Evolutionary conservation across 2,113 vertebrate species (phyloP).

Genomic region (human): DNA sequence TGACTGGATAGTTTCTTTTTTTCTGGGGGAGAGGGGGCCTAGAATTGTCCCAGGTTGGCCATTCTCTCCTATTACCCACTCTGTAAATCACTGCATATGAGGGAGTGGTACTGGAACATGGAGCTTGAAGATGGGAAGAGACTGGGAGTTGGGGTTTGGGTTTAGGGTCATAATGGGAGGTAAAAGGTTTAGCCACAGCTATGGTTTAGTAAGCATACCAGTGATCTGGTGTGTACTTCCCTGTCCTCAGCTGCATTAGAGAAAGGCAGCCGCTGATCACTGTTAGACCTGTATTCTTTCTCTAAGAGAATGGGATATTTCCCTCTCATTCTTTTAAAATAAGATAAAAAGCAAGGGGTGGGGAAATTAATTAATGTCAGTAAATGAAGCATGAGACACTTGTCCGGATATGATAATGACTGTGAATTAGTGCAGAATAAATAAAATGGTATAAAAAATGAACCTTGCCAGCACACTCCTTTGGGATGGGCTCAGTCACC

Average conservation of each 20-base stretch:
- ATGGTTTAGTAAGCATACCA: background rate
- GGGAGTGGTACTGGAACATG: background rate
- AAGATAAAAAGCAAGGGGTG: conserved; percentile 72
- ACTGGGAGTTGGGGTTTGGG: background rate
- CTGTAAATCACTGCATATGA: background rate
- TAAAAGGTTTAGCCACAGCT: background rate
- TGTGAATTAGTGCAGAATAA: conserved; percentile 84
- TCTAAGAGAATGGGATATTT: conserved; percentile 63
- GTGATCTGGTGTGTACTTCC: background rate
- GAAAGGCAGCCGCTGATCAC: conserved; percentile 45
- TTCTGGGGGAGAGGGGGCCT: background rate
- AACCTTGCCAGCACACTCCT: conserved; percentile 24
- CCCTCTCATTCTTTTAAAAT: conserved; percentile 76
- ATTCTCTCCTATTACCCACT: background rate
- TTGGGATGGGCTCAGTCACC: conserved; percentile 36
- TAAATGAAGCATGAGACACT: conserved; percentile 83
- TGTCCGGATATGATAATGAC: conserved; percentile 79
- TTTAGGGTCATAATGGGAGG: background rate
- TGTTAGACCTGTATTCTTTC: conserved; percentile 59
- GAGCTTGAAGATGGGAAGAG: background rate
- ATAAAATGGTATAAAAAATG: conserved; percentile 67
- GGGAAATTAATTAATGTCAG: conserved; percentile 83
- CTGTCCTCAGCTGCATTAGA: conserved; percentile 4
- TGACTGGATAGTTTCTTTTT: conserved; percentile 48
- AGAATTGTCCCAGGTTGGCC: background rate